Evolutionary conservation across 2,888 invertebrate genomes (phyloP).

Genomic region (Tetranychus truncatus): DNA sequence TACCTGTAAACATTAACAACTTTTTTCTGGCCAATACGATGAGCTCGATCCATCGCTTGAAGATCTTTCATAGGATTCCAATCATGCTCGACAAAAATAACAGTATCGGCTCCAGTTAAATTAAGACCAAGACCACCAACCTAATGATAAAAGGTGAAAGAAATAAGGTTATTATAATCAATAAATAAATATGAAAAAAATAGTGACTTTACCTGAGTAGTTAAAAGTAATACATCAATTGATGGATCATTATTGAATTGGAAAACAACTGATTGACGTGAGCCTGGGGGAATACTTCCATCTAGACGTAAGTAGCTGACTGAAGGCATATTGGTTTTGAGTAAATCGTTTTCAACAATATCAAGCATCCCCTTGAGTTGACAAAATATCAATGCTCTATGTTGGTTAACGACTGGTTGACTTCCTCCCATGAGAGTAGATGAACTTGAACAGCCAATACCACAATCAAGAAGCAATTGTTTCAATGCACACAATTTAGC

Average conservation of each 20-base stretch:
- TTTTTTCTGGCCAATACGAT: conserved; percentile 92
- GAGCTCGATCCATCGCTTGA: conserved; percentile 99
- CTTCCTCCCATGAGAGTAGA: conserved; percentile 19
- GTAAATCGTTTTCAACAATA: conserved; percentile 76
- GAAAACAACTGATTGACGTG: conserved; percentile 62
- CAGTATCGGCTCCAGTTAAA: conserved; percentile 93
- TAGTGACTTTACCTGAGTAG: conserved; percentile 48
- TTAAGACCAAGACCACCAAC: conserved; percentile 84
- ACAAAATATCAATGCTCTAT: conserved; percentile 89
- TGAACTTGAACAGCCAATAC: conserved; percentile 48
- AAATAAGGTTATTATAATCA: conserved; percentile 27
- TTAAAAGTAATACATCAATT: conserved; percentile 79
- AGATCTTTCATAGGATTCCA: conserved; percentile 99
- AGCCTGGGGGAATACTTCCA: conserved; percentile 68
- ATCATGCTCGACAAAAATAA: conserved; percentile 97
- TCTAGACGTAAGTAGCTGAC: conserved; percentile 80
- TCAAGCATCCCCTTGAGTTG: conserved; percentile 92
- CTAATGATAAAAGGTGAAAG: conserved; percentile 2
- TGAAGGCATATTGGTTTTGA: conserved; percentile 59
- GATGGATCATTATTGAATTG: conserved; percentile 91
- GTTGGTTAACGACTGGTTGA: conserved; percentile 61
- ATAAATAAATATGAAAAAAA: too few relatives aligned
- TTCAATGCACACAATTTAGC: conserved; percentile 87
- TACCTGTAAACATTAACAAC: conserved; percentile 89
- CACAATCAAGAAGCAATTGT: conserved; percentile 90